Base-by-base conservation (phyloP, 2,797 vertebrate genomes). In the Channallabes apus region DNA sequence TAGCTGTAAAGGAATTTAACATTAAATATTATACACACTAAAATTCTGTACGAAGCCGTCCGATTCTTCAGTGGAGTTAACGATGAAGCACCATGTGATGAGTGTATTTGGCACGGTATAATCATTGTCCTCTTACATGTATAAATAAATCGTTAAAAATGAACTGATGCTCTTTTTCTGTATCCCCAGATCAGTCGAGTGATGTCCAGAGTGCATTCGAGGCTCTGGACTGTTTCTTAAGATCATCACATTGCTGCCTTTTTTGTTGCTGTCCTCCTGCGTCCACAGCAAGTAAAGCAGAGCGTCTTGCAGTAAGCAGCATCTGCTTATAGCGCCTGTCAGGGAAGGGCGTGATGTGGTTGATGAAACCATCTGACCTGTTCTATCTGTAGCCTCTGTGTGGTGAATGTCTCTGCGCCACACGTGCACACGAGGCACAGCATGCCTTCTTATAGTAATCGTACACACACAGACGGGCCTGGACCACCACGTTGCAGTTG, bases 401-500 rank as follows among this genome's bases (percentile, higher is more conserved):
- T 32, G 93, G 91, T 0, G 91, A 80, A 2, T 95, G 95, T 91
- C 94, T 94, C 90, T 93, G 95, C 35, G 96, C 94, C 88, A 94
- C 96, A 0, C 95, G 95, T 0, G 93, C 92, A 62, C 98, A 99
- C 0, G 98, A 98, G 0, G 95, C 97, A 0, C 98, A 99, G 90
- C 98, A 99, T 1, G 96, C 95, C 0, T 92, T 96, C 93, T 97
- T 96, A 94, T 99, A 99, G 87, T 99, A 99, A 86, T 96, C 96
- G 84, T 99, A 99, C 88, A 99, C 97, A 0, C 98, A 99, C 46
- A 99, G 97, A 12, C 97, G 96, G 6, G 98, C 98, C 91, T 99
- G 98, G 22, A 98, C 98, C 91, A 99, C 98, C 92, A 99, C 97
- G 0, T 97, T 98, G 93, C 98, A 99, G 92, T 99, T 99, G 93